Evolutionary conservation across 2,888 invertebrate species (phyloP), one percentile per base, ranked within the genome.

Genomic region (Ormyrus nitidulus): DNA sequence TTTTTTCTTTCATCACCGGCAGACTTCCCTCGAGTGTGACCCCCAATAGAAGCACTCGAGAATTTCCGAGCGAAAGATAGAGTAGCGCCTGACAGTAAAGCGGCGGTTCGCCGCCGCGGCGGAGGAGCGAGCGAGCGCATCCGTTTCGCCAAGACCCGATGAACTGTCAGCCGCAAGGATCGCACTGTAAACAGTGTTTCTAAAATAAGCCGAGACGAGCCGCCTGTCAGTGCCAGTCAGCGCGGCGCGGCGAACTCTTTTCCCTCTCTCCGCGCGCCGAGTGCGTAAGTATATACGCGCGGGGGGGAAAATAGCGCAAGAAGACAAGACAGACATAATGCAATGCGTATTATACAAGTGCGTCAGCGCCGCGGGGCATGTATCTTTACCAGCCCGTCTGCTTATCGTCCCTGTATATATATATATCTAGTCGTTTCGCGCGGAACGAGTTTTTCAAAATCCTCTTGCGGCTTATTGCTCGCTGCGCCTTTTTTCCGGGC

Each of bases 131-230:
- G 34, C 68, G 68, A 48, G 72, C 70, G 11, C 58, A 79, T 77
- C 73, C 64, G 73, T 73, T 73, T 51, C 71, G 77, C 34, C 59
- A 77, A 77, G 80, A 75, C 68, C 68, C 76, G 73, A 83, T 82
- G 81, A 84, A 81, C 83, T 82, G 83, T 83, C 83, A 83, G 68
- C 11, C 70, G 80, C 83, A 83, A 80, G 72, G 65, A 73, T 70
- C 73, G 73, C 64, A 34, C 58, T 72, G 71, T 69, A 81, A 81
- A 81, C 74, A 81, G 69, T 81, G 80, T 79, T 82, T 74, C 75
- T 69, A 79, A 81, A 77, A 80, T 75, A 79, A 81, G 77, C 10
- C 61, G 65, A 74, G 78, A 79, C 69, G 75, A 79, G 74, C 19
- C 19, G 48, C 58, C 83, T 84, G 84, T 83, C 84, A 80, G 70